Evolutionary conservation across 2,888 invertebrate species (phyloP), one percentile per base, ranked within the genome.

Genomic region (Agriopis marginaria): DNA sequence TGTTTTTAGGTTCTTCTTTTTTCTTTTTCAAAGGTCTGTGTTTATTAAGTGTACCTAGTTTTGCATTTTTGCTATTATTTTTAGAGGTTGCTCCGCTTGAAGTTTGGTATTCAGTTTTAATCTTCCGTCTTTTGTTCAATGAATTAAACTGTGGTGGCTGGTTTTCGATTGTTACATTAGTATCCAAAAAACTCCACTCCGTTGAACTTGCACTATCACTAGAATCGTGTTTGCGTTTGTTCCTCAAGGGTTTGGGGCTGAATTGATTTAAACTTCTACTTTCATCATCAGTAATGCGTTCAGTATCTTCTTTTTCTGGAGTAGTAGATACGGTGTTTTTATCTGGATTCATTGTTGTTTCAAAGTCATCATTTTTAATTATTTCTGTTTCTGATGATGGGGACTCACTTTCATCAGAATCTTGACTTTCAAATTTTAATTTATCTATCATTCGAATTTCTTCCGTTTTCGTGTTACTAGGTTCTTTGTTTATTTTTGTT

Each of bases 371-470:
- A 49, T 47, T 62, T 45, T 69, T 47, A 39, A 17, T 9, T 14
- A 12, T 54, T 7, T 65, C n/a, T 42, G 11, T 40, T 0, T 14
- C 8, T 8, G 32, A 23, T 23, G 17, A 5, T 17, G 12, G n/a
- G 1, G 45, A 65, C 3, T 45, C 58, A 60, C 53, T 66, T 45
- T 11, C 44, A 53, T 60, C 61, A 14, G 42, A 49, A 55, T 66
- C 55, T 42, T 54, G 54, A 61, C 61, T 42, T 63, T 60, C 51
- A 40, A 55, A 67, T 47, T 17, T 23, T 6, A 32, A 6, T 58
- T 66, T 66, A 17, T 72, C 58, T 17, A 49, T 60, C 14, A 60
- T 49, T 60, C 40, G 10, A 39, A 40, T 39, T 40, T 14, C 9
- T 14, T 49, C 44, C 14, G 7, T 32, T 14, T 42, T 50, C n/a